A percentile compares a stretch with the other conserved stretches of the same genome.
Evolutionary conservation across 1,140 invertebrate species (phyloP).

Genomic region (Caenorhabditis tropicalis): DNA sequence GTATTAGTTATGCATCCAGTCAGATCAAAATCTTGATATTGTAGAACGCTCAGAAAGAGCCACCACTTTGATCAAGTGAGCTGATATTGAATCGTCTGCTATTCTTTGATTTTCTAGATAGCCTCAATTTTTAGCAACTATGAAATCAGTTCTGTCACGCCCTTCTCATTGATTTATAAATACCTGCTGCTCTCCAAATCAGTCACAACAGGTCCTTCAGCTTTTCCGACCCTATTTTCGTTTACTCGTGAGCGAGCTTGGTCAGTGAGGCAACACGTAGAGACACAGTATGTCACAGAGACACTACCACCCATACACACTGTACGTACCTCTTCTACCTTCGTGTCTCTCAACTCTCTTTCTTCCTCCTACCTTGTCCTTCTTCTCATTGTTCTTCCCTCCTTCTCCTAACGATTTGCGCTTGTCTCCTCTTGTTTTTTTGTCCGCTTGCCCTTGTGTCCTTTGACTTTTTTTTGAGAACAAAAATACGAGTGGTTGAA

Average conservation of each 20-base stretch:
- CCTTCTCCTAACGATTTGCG: not conserved
- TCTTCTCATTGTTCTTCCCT: not conserved
- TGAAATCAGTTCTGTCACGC: too few species aligned
- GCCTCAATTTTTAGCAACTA: too few species aligned
- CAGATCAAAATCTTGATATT: too few species aligned
- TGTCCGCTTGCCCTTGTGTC: conserved; percentile 1
- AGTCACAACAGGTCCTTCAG: too few species aligned
- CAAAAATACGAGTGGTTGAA: not conserved
- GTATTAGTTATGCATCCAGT: too few species aligned
- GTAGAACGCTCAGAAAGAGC: too few species aligned
- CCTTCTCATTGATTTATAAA: too few species aligned
- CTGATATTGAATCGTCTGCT: too few species aligned
- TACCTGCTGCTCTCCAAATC: too few species aligned
- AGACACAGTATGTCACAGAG: conserved; percentile 23
- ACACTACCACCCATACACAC: not conserved
- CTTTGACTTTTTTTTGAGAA: not conserved
- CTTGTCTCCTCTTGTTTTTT: not conserved
- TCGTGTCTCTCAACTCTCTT: not conserved
- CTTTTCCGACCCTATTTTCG: not conserved
- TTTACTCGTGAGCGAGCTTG: not conserved
- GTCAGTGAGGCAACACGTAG: not conserved
- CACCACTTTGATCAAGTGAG: too few species aligned
- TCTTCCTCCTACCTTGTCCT: not conserved
- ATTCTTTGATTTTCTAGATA: too few species aligned
- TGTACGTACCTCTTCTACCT: not conserved